Conservation (phyloP, 1,140 invertebrate species). For the Trialeurodes vaporariorum region DNA sequence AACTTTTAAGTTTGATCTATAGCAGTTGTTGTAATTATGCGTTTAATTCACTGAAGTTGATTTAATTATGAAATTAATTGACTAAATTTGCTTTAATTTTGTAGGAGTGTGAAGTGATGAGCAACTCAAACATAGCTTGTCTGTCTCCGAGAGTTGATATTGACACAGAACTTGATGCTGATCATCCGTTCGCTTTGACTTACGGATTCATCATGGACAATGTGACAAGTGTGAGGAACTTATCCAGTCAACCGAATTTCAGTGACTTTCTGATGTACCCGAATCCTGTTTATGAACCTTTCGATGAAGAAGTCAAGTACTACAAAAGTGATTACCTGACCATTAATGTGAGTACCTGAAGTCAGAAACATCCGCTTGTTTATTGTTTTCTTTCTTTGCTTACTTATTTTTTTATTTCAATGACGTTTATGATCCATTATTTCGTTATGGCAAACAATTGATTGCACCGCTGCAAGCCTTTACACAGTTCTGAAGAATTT, state of each 20-base stretch:
- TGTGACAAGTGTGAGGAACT: constrained; percentile 71
- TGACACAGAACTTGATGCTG: constrained; percentile 51
- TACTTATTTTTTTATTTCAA: no score
- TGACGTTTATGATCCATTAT: no score
- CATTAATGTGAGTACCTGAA: constrained; percentile 48
- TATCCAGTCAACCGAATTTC: constrained; percentile 44
- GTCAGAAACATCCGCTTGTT: no score
- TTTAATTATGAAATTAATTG: no score
- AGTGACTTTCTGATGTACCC: constrained; percentile 74
- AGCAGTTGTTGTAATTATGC: no score
- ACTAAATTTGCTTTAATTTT: no score
- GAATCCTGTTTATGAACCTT: constrained; percentile 78
- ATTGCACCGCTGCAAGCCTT: no score
- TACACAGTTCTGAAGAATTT: no score
- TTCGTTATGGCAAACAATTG: no score
- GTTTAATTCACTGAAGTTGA: no score
- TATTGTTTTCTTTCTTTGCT: no score
- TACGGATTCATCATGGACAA: constrained; percentile 95
- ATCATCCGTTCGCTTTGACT: constrained; percentile 62
- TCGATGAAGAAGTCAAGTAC: constrained; percentile 85
- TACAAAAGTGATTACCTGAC: constrained; percentile 94
- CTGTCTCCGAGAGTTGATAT: constrained; percentile 69
- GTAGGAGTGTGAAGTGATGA: constrained; percentile 53
- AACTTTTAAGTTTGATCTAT: no score
- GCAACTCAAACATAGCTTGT: constrained; percentile 72